These are phyloP conservation scores for Littorina saxatilis DNA, from an alignment of 1,140 invertebrate species.

Conservation along the genomic window DNA sequence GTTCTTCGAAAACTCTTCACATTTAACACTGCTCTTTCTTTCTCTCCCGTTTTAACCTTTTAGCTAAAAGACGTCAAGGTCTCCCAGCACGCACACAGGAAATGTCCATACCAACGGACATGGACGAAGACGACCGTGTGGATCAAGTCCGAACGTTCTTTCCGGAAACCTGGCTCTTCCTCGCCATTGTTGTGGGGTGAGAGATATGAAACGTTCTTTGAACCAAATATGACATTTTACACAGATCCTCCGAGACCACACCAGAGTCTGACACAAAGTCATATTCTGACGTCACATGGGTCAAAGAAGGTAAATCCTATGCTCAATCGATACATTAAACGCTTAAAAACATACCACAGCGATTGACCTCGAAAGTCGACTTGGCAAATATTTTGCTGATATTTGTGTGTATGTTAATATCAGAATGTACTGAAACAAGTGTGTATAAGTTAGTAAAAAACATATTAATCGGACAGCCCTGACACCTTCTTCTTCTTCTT, in stretches of 20 bases:
- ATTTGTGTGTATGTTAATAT: neutral
- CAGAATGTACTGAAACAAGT: too few species aligned
- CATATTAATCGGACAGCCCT: neutral
- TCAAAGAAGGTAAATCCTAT: too few species aligned
- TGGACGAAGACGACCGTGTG: neutral
- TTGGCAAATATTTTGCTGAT: neutral
- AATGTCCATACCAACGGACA: too few species aligned
- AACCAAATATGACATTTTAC: too few species aligned
- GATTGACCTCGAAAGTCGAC: neutral
- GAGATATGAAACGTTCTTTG: too few species aligned
- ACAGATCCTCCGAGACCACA: neutral
- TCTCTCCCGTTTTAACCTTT: too few species aligned
- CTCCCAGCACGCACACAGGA: too few species aligned
- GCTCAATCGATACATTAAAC: too few species aligned
- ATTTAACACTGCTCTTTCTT: too few species aligned
- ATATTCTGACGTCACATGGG: neutral
- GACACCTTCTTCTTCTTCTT: neutral
- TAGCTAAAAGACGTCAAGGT: too few species aligned
- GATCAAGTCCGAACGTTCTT: slow-evolving; percentile 55
- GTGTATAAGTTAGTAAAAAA: too few species aligned
- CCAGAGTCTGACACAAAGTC: neutral
- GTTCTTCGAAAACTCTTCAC: too few species aligned
- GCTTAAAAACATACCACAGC: neutral
- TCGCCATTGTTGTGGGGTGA: slow-evolving; percentile 59
- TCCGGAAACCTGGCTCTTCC: slow-evolving; percentile 76